Evolutionary conservation across 2,113 vertebrate genomes (phyloP).

Genomic region (Eudorcas thomsonii): DNA sequence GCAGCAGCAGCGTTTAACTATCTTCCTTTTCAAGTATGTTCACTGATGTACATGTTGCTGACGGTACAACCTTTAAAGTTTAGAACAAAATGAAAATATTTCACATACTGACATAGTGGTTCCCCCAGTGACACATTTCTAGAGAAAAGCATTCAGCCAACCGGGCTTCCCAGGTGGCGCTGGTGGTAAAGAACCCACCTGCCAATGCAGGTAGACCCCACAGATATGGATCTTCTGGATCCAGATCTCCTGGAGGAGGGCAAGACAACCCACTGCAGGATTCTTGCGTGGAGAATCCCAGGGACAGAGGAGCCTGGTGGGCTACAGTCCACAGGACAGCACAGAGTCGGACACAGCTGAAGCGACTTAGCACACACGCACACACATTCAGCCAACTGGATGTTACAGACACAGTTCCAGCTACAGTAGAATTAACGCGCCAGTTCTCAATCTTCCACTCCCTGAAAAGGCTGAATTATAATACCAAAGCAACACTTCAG

Average conservation of each 20-base stretch:
- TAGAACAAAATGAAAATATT: background rate
- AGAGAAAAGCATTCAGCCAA: background rate
- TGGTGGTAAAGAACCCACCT: background rate
- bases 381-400: background rate
- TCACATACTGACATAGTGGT: background rate
- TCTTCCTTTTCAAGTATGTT: background rate
- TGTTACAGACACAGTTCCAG: background rate
- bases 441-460: background rate
- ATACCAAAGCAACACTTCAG: background rate
- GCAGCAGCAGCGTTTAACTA: background rate
- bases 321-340: background rate
- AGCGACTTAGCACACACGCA: background rate
- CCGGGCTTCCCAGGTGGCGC: background rate
- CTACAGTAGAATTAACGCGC: background rate
- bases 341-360: background rate
- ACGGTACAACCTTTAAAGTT: background rate
- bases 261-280: background rate
- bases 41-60: background rate
- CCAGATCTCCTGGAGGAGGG: background rate
- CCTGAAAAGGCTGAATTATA: background rate
- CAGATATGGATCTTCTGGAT: background rate
- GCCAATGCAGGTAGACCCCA: background rate
- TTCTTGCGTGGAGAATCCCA: background rate
- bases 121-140: background rate
- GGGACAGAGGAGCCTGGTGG: background rate